These are phyloP conservation scores for Heliconius melpomene DNA, from an alignment of 1,140 invertebrate genomes.

Conservation along the genomic window DNA sequence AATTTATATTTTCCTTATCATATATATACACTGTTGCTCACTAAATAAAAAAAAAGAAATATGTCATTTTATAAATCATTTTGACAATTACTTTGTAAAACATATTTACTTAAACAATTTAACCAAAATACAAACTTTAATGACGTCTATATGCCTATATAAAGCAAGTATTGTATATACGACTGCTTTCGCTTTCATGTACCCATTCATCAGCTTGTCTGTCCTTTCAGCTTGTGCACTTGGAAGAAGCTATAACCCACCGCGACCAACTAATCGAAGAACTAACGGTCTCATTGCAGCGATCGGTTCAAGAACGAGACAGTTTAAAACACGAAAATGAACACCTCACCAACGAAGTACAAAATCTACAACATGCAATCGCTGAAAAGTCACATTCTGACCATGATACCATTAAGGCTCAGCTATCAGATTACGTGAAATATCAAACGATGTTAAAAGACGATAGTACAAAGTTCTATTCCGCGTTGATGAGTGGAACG, in stretches of 20 bases:
- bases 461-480: conserved; percentile 71
- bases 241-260: conserved; percentile 82
- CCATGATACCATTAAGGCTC: conserved; percentile 73
- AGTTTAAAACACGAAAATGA: conserved; percentile 83
- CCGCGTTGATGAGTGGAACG: conserved; percentile 63
- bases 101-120: neutral
- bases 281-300: conserved; percentile 83
- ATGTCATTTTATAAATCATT: neutral
- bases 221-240: conserved; percentile 83
- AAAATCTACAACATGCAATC: conserved; percentile 82
- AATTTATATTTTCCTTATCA: neutral
- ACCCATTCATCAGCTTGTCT: conserved; percentile 55
- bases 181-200: conserved; percentile 31
- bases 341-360: conserved; percentile 83
- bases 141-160: neutral
- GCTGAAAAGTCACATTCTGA: conserved; percentile 78
- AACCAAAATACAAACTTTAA: neutral
- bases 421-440: conserved; percentile 74
- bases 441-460: conserved; percentile 74
- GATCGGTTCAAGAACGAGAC: conserved; percentile 82
- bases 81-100: neutral
- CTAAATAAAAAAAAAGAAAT: neutral
- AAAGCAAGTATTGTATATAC: conserved; percentile 24
- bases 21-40: neutral
- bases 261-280: conserved; percentile 83